Evolutionary conservation across 2,888 invertebrate species (phyloP).

Genomic region (Deilephila elpenor): DNA sequence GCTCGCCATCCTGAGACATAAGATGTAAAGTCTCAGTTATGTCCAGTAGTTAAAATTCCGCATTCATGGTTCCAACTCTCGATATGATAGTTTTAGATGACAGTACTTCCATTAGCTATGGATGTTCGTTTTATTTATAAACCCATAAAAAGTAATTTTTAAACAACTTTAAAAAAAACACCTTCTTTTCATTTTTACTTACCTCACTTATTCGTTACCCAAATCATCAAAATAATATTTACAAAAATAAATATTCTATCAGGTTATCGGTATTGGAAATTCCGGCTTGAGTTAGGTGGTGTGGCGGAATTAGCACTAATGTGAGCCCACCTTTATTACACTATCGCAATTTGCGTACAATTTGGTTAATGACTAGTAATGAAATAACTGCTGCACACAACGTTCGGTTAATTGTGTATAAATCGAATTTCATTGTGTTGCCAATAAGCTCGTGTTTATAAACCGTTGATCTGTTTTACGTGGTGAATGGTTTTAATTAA

Average conservation of each 20-base stretch:
- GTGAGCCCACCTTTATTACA: slow-evolving; percentile 23
- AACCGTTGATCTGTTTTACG: slow-evolving; percentile 44
- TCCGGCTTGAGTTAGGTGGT: neutral
- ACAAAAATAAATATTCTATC: neutral
- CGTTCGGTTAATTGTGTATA: slow-evolving; percentile 41
- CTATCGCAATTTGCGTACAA: slow-evolving; percentile 39
- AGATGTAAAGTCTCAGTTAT: too few relatives aligned
- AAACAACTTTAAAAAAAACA: too few relatives aligned
- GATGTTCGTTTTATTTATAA: too few relatives aligned
- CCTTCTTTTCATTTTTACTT: too few relatives aligned
- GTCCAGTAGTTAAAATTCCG: too few relatives aligned
- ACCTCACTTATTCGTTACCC: too few relatives aligned
- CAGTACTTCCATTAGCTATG: too few relatives aligned
- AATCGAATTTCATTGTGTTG: slow-evolving; percentile 46
- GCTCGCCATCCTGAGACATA: too few relatives aligned
- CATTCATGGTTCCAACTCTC: too few relatives aligned
- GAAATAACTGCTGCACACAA: slow-evolving; percentile 43
- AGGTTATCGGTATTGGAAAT: neutral
- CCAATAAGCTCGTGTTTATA: slow-evolving; percentile 42
- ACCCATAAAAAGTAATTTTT: too few relatives aligned
- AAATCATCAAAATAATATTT: too few relatives aligned
- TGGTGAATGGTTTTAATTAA: slow-evolving; percentile 32
- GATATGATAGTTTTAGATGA: too few relatives aligned
- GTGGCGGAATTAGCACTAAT: neutral
- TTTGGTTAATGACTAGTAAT: slow-evolving; percentile 46